Evolutionary conservation across 2,113 vertebrate species (phyloP).

Genomic region (Esox niger): DNA sequence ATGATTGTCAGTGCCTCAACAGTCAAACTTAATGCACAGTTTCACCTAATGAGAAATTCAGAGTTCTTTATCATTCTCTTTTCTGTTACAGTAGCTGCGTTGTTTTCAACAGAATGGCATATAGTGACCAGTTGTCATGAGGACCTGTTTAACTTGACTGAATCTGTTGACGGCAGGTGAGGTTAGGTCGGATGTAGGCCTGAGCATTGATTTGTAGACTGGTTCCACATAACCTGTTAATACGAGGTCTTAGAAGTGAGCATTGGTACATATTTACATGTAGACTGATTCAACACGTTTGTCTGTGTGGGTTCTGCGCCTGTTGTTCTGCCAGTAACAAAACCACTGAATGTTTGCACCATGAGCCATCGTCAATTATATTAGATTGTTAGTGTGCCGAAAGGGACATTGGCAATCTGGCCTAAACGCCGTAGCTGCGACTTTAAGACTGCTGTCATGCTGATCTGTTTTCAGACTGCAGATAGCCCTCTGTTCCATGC

Average conservation of each 20-base stretch:
- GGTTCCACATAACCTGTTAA: background rate
- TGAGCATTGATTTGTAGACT: background rate
- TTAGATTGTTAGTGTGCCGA: background rate
- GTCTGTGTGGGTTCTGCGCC: constrained; percentile 4
- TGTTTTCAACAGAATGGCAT: background rate
- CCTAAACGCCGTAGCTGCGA: background rate
- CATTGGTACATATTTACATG: no score
- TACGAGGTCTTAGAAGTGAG: no score
- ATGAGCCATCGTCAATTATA: background rate
- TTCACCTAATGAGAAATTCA: no score
- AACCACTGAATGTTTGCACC: background rate
- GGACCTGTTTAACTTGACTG: background rate
- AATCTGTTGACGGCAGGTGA: background rate
- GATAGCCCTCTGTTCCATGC: no score
- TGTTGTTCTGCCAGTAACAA: background rate
- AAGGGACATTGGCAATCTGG: background rate
- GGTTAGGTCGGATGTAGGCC: background rate
- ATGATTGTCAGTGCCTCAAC: background rate
- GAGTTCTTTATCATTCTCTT: background rate
- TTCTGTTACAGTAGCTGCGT: no score
- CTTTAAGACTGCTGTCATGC: background rate
- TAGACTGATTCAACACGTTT: no score
- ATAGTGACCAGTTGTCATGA: background rate
- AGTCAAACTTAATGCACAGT: constrained; percentile 6
- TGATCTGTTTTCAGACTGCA: background rate